These are phyloP conservation scores for Harpagifer antarcticus DNA, from an alignment of 2,797 vertebrate species.

Conservation along the genomic window DNA sequence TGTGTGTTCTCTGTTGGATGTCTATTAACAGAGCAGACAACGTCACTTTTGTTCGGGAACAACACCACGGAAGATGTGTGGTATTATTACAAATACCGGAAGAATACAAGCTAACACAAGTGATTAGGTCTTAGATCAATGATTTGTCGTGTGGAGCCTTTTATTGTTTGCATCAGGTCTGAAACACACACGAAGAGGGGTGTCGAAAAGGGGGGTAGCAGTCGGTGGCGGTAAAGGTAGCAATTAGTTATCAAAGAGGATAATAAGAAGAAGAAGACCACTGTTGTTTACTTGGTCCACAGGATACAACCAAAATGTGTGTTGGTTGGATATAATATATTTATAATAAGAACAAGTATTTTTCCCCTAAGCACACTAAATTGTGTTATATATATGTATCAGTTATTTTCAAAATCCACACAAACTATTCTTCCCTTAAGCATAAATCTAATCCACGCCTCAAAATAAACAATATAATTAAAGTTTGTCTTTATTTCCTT, in stretches of 20 bases:
- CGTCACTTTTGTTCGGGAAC: not conserved
- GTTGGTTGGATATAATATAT: no score
- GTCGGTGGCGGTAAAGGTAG: not conserved
- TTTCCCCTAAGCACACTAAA: no score
- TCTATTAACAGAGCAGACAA: constrained; percentile 2
- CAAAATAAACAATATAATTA: no score
- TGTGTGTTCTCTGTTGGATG: constrained; percentile 4
- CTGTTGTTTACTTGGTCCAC: not conserved
- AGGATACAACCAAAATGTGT: no score
- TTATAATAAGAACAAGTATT: no score
- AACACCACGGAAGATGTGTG: not conserved
- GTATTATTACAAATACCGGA: not conserved
- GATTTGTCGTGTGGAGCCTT: not conserved
- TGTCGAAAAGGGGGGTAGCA: not conserved
- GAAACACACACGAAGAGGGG: not conserved
- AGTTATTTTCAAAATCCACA: no score
- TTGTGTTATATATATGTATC: no score
- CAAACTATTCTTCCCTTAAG: no score
- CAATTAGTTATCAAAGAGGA: not conserved
- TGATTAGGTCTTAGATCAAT: not conserved
- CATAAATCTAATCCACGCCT: no score
- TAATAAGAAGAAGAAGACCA: not conserved
- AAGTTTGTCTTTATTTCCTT: no score
- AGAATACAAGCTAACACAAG: not conserved
- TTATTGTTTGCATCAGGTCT: not conserved